Percentiles rank a stretch among this genome's conserved stretches.
Conservation (phyloP, 2,113 vertebrate genomes). For the Rutilus rutilus region DNA sequence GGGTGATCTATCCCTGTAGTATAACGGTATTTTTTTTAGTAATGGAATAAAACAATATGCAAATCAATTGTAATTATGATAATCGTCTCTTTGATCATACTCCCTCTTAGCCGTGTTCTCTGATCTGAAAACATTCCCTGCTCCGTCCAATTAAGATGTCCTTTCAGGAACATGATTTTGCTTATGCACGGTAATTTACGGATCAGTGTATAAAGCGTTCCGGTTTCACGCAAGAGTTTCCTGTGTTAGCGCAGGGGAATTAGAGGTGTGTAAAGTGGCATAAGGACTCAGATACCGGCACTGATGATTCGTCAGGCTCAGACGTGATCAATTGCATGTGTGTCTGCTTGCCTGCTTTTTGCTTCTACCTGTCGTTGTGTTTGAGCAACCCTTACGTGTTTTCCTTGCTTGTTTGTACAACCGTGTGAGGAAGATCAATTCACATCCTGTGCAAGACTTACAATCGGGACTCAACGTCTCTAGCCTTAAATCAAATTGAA, state of each 20-base stretch:
- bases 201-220: background rate
- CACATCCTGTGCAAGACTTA: background rate
- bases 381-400: slow-evolving; percentile 6
- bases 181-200: background rate
- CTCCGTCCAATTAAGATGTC: slow-evolving; percentile 43
- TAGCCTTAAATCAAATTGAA: slow-evolving; percentile 2
- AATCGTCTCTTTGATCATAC: slow-evolving; percentile 43
- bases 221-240: background rate
- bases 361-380: slow-evolving; percentile 24
- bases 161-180: slow-evolving; percentile 40
- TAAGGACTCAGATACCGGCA: background rate
- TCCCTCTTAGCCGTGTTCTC: slow-evolving; percentile 22
- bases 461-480: background rate
- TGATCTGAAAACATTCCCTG: slow-evolving; percentile 26
- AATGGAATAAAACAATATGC: slow-evolving; percentile 27
- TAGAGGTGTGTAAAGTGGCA: background rate
- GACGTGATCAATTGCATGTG: slow-evolving; percentile 20
- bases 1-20: slow-evolving; percentile 1
- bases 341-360: slow-evolving; percentile 27
- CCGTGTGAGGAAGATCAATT: background rate
- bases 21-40: background rate
- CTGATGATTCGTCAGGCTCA: background rate
- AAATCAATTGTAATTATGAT: slow-evolving; percentile 41
- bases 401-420: slow-evolving; percentile 7
- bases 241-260: background rate